These are phyloP conservation scores for Baryphthengus martii DNA, from an alignment of 2,113 vertebrate genomes.

Conservation along the genomic window DNA sequence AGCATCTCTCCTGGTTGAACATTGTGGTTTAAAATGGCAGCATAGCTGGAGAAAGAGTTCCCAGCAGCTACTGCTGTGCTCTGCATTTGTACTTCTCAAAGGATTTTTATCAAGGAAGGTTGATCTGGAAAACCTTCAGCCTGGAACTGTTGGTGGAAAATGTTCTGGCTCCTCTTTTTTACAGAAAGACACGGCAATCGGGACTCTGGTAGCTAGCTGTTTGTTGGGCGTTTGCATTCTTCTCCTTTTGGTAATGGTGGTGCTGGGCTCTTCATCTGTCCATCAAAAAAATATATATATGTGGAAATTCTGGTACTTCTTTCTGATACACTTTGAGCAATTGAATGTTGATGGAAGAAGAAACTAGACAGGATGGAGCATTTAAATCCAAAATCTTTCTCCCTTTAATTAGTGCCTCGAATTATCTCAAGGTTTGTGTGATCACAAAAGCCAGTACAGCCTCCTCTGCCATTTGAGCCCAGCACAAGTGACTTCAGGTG, in stretches of 20 bases:
- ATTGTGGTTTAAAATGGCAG: neutral
- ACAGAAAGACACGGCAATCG: rapidly evolving
- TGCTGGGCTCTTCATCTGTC: neutral
- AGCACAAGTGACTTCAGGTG: neutral
- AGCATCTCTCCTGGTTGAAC: neutral
- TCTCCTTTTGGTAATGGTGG: neutral
- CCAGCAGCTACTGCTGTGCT: neutral
- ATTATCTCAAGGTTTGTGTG: neutral
- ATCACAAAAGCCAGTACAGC: neutral
- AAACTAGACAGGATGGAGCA: neutral
- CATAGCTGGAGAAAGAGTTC: neutral
- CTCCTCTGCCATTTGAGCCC: neutral
- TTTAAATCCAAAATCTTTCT: neutral
- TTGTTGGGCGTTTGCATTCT: neutral
- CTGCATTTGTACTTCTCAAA: neutral
- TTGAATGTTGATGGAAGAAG: neutral
- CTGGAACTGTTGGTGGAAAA: neutral
- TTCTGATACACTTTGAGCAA: neutral
- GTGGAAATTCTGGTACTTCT: neutral
- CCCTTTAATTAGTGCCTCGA: neutral
- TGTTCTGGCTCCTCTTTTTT: neutral
- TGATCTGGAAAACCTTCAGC: neutral
- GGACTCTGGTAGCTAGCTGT: neutral
- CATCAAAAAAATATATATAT: neutral
- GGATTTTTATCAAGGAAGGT: neutral